A percentile compares a stretch with the other conserved stretches of the same genome.
Conservation (phyloP, 2,113 vertebrate genomes). For the Charina bottae region DNA sequence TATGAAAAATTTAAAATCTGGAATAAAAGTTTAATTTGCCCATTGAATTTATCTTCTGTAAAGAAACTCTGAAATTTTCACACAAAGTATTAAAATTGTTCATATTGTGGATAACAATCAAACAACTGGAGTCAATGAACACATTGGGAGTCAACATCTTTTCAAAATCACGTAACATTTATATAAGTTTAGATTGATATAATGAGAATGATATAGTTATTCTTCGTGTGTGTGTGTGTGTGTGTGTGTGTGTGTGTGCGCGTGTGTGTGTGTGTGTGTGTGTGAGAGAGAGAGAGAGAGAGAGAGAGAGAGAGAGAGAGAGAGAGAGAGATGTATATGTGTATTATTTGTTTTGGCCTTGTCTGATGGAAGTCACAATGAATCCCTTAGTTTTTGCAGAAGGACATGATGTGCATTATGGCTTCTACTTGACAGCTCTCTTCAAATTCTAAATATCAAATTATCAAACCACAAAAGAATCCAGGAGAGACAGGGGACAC, state of each 20-base stretch:
- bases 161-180: slow-evolving; percentile 56
- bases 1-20: slow-evolving; percentile 74
- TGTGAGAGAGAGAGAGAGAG: no score
- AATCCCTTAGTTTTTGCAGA: neutral
- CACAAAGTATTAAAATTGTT: slow-evolving; percentile 36
- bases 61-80: slow-evolving; percentile 54
- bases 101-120: slow-evolving; percentile 65
- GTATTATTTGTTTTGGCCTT: neutral
- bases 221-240: neutral
- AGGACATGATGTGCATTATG: neutral
- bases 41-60: slow-evolving; percentile 59
- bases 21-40: slow-evolving; percentile 74
- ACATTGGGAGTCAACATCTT: slow-evolving; percentile 24
- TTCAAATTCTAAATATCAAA: no score
- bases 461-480: neutral
- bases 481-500: neutral
- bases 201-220: no score
- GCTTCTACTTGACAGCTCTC: neutral
- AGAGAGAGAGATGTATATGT: neutral
- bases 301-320: no score
- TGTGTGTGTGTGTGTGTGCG: no score
- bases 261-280: no score
- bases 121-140: slow-evolving; percentile 46
- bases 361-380: neutral
- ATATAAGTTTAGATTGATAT: neutral